Evolutionary conservation across 1,140 invertebrate species (phyloP), one percentile per base, ranked within the genome.

Genomic region (Drusus annulatus): DNA sequence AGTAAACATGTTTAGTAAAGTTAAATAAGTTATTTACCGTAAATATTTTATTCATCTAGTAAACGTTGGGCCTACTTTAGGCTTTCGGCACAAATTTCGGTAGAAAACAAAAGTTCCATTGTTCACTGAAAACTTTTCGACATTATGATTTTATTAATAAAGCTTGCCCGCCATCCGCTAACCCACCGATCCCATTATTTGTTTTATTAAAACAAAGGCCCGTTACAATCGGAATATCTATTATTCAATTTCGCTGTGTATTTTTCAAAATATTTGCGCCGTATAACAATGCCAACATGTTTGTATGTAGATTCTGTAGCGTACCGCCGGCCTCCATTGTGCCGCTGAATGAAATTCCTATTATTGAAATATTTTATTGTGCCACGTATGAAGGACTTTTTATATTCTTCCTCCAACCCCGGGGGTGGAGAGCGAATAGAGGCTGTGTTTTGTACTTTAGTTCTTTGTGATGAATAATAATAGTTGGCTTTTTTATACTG

Each of bases 291-390:
- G 16, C 19, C 15, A 56, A 63, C 25, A 58, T 58, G 6, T 63
- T 63, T 69, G 65, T 50, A 69, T 69, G 65, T 21, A 69, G 65
- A 69, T 69, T 69, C 4, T 21, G n/a, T 7, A 15, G n/a, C 13
- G 23, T 6, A 36, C 5, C 21, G 8, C 31, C 5, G 16, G 65
- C 65, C n/a, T 21, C 65, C 65, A 69, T 69, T 69, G 65, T 73
- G 28, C 51, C 45, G 65, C 45, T 69, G 69, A 73, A 73, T 54
- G 69, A 73, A 73, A 73, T 73, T 73, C 25, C 69, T 73, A 54
- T 73, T 73, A 73, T 73, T 73, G 69, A 73, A 73, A 73, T 73
- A 73, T 73, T 73, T 73, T 73, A 54, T 73, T 73, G 69, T 73
- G 69, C 21, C 50, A 28, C 8, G 25, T 54, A 73, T 45, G 65